Conservation (phyloP, 2,113 vertebrate genomes). For the Macquaria ambigua region DNA sequence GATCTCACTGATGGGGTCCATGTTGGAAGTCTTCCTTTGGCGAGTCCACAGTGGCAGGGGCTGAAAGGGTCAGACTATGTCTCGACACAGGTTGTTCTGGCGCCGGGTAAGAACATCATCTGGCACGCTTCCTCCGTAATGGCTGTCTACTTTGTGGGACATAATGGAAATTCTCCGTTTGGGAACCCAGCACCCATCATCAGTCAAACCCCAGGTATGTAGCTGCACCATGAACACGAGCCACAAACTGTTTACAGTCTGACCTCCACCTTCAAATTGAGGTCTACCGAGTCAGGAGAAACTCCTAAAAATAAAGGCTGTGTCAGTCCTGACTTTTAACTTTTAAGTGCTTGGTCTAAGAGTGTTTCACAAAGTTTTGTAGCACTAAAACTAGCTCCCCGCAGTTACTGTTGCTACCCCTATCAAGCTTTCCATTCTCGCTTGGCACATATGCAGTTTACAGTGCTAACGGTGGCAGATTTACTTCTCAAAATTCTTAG, state of each 20-base stretch:
- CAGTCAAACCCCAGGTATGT: constrained; percentile 74
- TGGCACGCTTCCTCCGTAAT: constrained; percentile 78
- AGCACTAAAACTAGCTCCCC: no score
- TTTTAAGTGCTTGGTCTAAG: background rate
- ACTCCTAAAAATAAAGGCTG: background rate
- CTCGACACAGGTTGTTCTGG: fast-evolving
- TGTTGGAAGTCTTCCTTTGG: fast-evolving
- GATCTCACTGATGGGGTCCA: background rate
- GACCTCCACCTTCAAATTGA: background rate
- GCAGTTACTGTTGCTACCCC: no score
- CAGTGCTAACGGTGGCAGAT: no score
- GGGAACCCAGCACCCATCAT: constrained; percentile 72
- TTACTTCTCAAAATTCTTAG: no score
- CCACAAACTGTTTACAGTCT: background rate
- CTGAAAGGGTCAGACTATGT: constrained; percentile 42
- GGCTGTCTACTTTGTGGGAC: constrained; percentile 67
- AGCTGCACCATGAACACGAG: background rate
- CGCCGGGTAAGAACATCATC: fast-evolving
- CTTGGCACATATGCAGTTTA: no score
- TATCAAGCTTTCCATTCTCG: no score
- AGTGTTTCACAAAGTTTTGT: background rate
- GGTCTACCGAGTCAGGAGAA: background rate
- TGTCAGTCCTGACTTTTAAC: background rate
- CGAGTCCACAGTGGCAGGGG: background rate
- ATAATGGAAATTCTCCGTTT: fast-evolving